Evolutionary conservation across 2,113 vertebrate species (phyloP), one percentile per base, ranked within the genome.

Genomic region (Desmodus rotundus): DNA sequence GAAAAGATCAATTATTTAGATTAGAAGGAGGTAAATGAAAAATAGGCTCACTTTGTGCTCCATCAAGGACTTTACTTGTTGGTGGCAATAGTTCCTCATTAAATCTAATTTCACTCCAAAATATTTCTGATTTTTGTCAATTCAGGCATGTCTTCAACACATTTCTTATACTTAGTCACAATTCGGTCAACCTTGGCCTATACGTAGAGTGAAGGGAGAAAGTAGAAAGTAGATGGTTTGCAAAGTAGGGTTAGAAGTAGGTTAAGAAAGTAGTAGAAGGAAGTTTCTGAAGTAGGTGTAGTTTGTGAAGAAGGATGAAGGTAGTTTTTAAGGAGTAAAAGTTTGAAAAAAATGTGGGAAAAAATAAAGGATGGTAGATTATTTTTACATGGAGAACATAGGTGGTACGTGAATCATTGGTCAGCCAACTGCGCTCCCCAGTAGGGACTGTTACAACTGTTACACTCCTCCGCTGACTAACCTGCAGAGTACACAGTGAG

Each of bases 391-490:
- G 52, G 88, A 67, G 33, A n/a, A 28, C 45, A 50, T 22, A 36
- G 54, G 7, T 2, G 10, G 28, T 33, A 1, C 45, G 24, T 43
- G 84, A 81, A 45, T 9, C 47, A 43, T 50, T 22, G 36, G 17
- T 74, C 22, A 78, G 45, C 38, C 16, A 28, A 38, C 4, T 45
- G 12, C 3, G 5, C 20, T 28, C 3, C 7, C 6, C 15, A 7
- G n/a, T 7, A 24, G 10, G 41, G 56, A 2, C 6, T 4, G 2
- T 2, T 52, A 3, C 45, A 6, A 2, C 6, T 4, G 2, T 2
- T 52, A 3, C 45, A 6, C 50, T 31, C 36, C 52, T 8, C 8
- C 63, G 31, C 41, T 7, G 33, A 24, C 22, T 16, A 22, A 54
- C 24, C 17, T n/a, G 22, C 26, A 54, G 1, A 17, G 33, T 1